These are phyloP conservation scores for Cydia strobilella DNA, from an alignment of 1,140 invertebrate genomes.

Conservation along the genomic window DNA sequence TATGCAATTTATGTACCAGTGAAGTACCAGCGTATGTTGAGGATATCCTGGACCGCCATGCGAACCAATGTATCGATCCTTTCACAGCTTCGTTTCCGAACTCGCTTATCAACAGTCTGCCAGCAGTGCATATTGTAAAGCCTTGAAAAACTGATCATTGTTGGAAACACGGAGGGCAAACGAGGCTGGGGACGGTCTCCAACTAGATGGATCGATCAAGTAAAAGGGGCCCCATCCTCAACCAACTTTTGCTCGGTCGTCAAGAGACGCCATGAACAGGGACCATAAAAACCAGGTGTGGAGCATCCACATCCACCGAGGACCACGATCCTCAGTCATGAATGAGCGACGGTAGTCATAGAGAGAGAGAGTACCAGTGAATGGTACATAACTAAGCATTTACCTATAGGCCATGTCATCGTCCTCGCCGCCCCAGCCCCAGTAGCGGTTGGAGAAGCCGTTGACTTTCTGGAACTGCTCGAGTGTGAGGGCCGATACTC, in stretches of 20 bases:
- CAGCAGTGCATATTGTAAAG: too few species aligned
- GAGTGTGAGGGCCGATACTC: constrained; percentile 91
- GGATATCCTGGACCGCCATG: too few species aligned
- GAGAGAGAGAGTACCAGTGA: too few species aligned
- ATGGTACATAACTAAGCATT: constrained; percentile 5
- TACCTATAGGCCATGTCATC: constrained; percentile 93
- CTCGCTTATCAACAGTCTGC: too few species aligned
- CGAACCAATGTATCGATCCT: too few species aligned
- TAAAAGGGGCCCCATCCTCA: not conserved
- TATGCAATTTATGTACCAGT: too few species aligned
- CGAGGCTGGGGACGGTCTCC: not conserved
- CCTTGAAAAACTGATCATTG: too few species aligned
- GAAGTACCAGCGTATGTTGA: too few species aligned
- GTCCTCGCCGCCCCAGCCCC: constrained; percentile 96
- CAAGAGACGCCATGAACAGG: not conserved
- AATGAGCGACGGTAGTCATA: not conserved
- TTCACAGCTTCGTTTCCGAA: too few species aligned
- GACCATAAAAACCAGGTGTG: not conserved
- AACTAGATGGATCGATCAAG: not conserved
- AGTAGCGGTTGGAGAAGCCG: constrained; percentile 95
- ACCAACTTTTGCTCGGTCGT: not conserved
- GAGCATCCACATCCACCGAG: not conserved
- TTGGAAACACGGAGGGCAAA: too few species aligned
- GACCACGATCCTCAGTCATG: not conserved
- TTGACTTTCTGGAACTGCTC: constrained; percentile 92